A percentile compares a stretch with the other conserved stretches of the same genome.
These are phyloP conservation scores for Macrotus californicus DNA, from an alignment of 2,113 vertebrate genomes.

Conservation along the genomic window DNA sequence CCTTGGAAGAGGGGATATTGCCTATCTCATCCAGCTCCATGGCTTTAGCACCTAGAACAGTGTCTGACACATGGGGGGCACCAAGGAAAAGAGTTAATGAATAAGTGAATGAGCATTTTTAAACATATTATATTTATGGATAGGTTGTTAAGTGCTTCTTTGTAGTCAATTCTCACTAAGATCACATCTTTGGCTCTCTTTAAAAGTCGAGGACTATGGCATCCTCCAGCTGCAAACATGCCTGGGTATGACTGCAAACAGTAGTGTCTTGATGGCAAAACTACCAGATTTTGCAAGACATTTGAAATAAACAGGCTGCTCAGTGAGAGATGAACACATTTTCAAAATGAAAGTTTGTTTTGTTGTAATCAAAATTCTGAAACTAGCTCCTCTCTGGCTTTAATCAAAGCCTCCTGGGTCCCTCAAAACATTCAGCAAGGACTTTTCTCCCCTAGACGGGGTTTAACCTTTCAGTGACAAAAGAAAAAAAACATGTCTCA, in stretches of 20 bases:
- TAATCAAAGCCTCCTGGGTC: constrained; percentile 10
- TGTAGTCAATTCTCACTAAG: not conserved
- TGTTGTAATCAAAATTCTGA: not conserved
- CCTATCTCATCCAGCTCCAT: not conserved
- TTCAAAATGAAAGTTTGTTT: constrained; percentile 4
- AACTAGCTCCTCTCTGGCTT: constrained; percentile 1
- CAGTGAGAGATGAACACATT: not conserved
- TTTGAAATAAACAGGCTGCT: not conserved
- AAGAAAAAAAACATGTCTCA: not conserved
- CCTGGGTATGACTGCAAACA: not conserved
- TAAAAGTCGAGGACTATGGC: not conserved
- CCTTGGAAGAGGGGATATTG: too few relatives aligned
- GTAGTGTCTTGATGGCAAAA: not conserved
- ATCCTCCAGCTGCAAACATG: not conserved
- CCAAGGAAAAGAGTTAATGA: not conserved
- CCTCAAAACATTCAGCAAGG: not conserved
- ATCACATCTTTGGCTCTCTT: not conserved
- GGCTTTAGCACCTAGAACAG: not conserved
- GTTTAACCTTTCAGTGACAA: not conserved
- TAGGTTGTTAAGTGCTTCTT: not conserved
- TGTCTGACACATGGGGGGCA: not conserved
- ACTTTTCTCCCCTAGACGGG: not conserved
- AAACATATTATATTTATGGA: not conserved
- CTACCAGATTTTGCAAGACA: not conserved
- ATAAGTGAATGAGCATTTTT: not conserved